Evolutionary conservation across 1,140 invertebrate genomes (phyloP).

Genomic region (Drosophila tristis): DNA sequence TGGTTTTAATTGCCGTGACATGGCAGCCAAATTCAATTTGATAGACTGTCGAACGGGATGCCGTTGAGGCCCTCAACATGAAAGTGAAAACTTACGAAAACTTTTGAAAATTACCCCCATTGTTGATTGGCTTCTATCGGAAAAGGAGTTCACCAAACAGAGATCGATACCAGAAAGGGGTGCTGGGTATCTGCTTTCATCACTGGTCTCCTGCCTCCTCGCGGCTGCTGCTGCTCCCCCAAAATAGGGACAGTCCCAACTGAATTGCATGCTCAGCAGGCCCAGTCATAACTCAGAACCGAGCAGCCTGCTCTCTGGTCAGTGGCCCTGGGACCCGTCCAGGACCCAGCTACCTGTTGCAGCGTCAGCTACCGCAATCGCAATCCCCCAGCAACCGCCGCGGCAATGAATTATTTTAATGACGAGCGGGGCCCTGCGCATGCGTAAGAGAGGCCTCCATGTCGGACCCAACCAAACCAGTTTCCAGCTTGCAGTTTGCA

Average conservation of each 20-base stretch:
- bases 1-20: slow-evolving; percentile 71
- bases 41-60: background rate
- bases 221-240: background rate
- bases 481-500: slow-evolving; percentile 12
- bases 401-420: slow-evolving; percentile 80
- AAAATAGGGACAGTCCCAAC: background rate
- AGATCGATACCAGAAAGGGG: too few species aligned
- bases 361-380: slow-evolving; percentile 43
- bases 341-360: slow-evolving; percentile 67
- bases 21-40: slow-evolving; percentile 46
- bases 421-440: slow-evolving; percentile 62
- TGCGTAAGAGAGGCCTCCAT: slow-evolving; percentile 62
- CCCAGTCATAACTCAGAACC: slow-evolving; percentile 63
- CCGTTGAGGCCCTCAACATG: slow-evolving; percentile 7
- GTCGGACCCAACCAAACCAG: slow-evolving; percentile 45
- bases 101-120: too few species aligned
- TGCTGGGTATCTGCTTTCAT: background rate
- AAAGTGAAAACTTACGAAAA: slow-evolving; percentile 51
- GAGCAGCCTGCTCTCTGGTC: slow-evolving; percentile 41
- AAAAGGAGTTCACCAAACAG: too few species aligned
- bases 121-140: too few species aligned
- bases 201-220: background rate
- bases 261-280: slow-evolving; percentile 50
- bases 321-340: slow-evolving; percentile 36
- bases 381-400: slow-evolving; percentile 7